A percentile compares a stretch with the other conserved stretches of the same genome.
phyloP scores from a whole-genome alignment of 1,140 invertebrate species.

The Diorhabda sublineata region DNA sequence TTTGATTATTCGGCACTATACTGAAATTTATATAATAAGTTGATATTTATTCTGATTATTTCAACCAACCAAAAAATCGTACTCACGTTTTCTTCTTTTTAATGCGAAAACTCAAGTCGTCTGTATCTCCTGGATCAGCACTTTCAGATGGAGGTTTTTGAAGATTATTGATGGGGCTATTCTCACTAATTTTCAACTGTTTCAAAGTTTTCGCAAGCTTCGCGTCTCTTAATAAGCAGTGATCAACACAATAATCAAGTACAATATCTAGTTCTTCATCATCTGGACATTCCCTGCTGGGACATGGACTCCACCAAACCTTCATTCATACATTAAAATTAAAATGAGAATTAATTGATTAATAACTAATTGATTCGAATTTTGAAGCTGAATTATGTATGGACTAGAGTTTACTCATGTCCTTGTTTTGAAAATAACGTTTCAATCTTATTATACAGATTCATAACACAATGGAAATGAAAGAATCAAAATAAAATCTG shows the following conservation, averaged over 20 bases:
- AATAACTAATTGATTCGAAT: no score
- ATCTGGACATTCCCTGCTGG: constrained; percentile 68
- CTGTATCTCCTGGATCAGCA: constrained; percentile 47
- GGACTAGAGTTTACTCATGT: no score
- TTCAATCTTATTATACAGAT: no score
- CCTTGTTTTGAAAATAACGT: no score
- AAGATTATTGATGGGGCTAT: background rate
- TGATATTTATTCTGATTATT: no score
- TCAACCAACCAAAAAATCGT: background rate
- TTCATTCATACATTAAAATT: background rate
- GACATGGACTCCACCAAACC: constrained; percentile 70
- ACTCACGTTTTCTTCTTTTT: constrained; percentile 47
- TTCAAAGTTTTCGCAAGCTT: constrained; percentile 17
- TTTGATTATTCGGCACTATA: no score
- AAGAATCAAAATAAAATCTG: no score
- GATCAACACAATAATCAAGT: constrained; percentile 63
- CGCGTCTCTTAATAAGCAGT: constrained; percentile 55
- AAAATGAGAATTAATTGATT: no score
- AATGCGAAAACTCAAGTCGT: constrained; percentile 52
- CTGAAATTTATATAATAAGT: no score
- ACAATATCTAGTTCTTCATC: constrained; percentile 67
- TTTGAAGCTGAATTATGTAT: no score
- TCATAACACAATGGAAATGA: no score
- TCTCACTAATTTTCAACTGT: constrained; percentile 13
- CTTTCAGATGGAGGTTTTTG: background rate